Evolutionary conservation across 2,888 invertebrate species (phyloP).

Genomic region (Brenthis hecate): DNA sequence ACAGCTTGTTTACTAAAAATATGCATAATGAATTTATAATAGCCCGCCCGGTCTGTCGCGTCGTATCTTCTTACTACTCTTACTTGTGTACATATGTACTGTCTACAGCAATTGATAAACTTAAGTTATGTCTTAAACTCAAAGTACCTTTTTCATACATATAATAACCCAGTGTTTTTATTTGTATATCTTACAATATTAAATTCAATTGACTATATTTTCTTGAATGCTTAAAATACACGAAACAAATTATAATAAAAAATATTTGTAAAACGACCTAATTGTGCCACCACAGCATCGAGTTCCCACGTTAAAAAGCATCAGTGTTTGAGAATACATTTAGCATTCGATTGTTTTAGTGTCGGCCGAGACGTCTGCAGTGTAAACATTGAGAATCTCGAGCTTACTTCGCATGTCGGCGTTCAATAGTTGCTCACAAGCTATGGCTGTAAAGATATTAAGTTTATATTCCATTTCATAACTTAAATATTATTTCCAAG

Average conservation of each 20-base stretch:
- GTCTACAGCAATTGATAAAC: slow-evolving; percentile 28
- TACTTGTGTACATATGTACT: slow-evolving; percentile 42
- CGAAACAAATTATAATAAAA: slow-evolving; percentile 19
- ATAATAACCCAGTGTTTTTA: too few species aligned
- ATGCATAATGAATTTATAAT: slow-evolving; percentile 83
- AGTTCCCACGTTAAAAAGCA: slow-evolving; percentile 80
- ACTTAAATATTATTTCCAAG: too few species aligned
- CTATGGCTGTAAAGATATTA: background rate
- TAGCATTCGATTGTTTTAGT: slow-evolving; percentile 82
- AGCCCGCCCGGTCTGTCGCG: slow-evolving; percentile 62
- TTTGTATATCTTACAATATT: background rate
- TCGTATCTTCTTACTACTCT: slow-evolving; percentile 49
- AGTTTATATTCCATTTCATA: background rate
- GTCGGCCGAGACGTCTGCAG: slow-evolving; percentile 73
- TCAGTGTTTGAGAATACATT: slow-evolving; percentile 76
- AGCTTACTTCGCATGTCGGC: slow-evolving; percentile 36
- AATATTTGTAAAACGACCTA: slow-evolving; percentile 53
- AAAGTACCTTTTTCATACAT: background rate
- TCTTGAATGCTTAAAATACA: background rate
- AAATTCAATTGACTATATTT: background rate
- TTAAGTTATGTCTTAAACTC: background rate
- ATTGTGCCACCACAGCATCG: slow-evolving; percentile 74
- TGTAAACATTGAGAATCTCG: slow-evolving; percentile 74
- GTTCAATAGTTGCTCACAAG: slow-evolving; percentile 7
- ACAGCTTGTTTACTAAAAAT: slow-evolving; percentile 83